Evolutionary conservation across 2,113 vertebrate species (phyloP).

Genomic region (Poeciliopsis turrubarensis): DNA sequence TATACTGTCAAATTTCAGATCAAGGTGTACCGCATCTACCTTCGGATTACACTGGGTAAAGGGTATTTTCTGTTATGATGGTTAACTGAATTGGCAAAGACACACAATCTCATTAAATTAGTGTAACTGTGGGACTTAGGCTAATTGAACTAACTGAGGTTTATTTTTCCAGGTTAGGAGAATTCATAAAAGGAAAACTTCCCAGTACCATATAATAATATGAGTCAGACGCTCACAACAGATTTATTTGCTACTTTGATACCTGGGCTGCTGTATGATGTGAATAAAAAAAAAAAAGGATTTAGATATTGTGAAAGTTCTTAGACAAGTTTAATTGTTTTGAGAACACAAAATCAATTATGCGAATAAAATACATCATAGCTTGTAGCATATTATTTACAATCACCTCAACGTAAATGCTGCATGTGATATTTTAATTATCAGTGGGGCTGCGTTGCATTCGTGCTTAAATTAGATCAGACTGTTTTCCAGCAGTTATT

Average conservation of each 20-base stretch:
- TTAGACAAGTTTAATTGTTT: no score
- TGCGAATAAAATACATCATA: no score
- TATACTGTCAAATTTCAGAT: background rate
- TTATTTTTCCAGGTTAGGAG: conserved; percentile 1
- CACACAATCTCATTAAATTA: background rate
- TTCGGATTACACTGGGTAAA: background rate
- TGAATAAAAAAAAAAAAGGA: background rate
- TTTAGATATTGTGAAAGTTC: no score
- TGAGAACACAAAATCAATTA: no score
- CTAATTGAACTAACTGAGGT: conserved; percentile 7
- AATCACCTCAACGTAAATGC: no score
- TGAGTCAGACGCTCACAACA: conserved; percentile 3
- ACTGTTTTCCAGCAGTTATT: no score
- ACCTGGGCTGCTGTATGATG: background rate
- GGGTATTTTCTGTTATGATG: background rate
- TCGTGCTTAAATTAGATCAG: no score
- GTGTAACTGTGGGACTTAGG: background rate
- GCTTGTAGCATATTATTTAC: no score
- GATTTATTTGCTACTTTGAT: conserved; percentile 5
- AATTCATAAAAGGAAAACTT: background rate
- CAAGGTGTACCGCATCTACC: no score
- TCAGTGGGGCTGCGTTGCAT: no score
- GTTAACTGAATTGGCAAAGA: conserved; percentile 4
- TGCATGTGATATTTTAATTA: no score
- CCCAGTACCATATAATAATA: background rate